Conservation (phyloP, 2,797 vertebrate genomes). For the Masticophis lateralis region DNA sequence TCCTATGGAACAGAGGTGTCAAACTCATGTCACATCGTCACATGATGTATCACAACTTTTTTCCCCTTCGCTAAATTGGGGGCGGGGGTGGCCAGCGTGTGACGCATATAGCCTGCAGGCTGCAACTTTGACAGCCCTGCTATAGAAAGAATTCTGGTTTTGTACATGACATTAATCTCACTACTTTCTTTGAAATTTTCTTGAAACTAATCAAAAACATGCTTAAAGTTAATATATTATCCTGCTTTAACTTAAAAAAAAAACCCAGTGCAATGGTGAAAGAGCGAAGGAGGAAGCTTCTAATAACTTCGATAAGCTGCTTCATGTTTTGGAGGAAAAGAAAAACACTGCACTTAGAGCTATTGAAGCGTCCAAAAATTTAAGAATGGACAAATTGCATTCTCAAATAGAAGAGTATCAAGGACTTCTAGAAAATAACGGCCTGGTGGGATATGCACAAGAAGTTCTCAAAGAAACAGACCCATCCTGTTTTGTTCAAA, state of each 20-base stretch:
- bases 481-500: constrained; percentile 97
- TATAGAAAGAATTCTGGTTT: not conserved
- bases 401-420: constrained; percentile 92
- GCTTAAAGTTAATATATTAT: not conserved
- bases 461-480: constrained; percentile 98
- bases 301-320: constrained; percentile 87
- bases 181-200: not conserved
- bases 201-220: not conserved
- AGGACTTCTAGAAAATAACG: constrained; percentile 94
- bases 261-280: constrained; percentile 80
- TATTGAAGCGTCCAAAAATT: constrained; percentile 82
- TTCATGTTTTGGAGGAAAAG: constrained; percentile 85
- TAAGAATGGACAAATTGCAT: constrained; percentile 83
- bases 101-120: no score
- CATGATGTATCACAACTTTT: no score
- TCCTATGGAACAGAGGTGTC: no score
- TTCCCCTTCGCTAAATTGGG: no score
- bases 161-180: not conserved
- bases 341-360: constrained; percentile 83
- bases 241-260: constrained; percentile 1
- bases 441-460: constrained; percentile 95
- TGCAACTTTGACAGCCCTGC: no score
- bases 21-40: no score
- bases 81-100: no score
- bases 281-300: constrained; percentile 81